Evolutionary conservation across 2,797 vertebrate species (phyloP).

Genomic region (Pampus argenteus): DNA sequence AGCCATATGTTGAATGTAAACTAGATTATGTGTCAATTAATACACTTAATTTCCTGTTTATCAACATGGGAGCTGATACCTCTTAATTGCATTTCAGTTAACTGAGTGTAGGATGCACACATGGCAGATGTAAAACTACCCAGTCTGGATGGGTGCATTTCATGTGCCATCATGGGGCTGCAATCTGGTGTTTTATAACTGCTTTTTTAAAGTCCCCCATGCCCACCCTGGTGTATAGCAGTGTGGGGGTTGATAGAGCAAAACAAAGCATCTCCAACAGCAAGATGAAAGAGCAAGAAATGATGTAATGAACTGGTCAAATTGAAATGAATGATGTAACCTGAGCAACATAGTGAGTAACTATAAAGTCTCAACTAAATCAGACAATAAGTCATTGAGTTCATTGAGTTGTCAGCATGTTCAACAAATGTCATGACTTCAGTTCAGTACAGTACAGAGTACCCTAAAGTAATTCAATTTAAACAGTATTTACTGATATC

Average conservation of each 20-base stretch:
- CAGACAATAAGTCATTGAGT: background rate
- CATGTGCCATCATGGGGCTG: constrained; percentile 18
- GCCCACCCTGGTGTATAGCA: constrained; percentile 34
- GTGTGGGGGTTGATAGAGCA: constrained; percentile 21
- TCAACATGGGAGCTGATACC: background rate
- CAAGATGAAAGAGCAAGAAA: too few relatives aligned
- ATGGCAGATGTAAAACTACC: constrained; percentile 20
- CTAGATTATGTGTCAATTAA: background rate
- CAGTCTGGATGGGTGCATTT: constrained; percentile 20
- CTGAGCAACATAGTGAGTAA: background rate
- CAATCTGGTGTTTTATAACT: constrained; percentile 47
- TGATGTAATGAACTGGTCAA: background rate
- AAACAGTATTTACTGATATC: background rate
- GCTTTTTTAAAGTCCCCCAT: constrained; percentile 26
- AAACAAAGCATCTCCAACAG: constrained; percentile 25
- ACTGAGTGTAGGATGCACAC: background rate
- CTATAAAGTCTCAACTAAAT: background rate
- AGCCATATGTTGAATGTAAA: background rate
- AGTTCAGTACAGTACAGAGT: background rate
- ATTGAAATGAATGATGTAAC: constrained; percentile 3
- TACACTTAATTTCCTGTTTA: background rate
- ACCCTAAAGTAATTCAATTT: too few relatives aligned
- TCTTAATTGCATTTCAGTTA: constrained; percentile 10
- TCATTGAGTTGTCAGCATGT: background rate
- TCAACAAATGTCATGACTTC: background rate